A percentile compares a stretch with the other conserved stretches of the same genome.
Evolutionary conservation across 2,888 invertebrate species (phyloP).

Genomic region (Chydorus sphaericus): DNA sequence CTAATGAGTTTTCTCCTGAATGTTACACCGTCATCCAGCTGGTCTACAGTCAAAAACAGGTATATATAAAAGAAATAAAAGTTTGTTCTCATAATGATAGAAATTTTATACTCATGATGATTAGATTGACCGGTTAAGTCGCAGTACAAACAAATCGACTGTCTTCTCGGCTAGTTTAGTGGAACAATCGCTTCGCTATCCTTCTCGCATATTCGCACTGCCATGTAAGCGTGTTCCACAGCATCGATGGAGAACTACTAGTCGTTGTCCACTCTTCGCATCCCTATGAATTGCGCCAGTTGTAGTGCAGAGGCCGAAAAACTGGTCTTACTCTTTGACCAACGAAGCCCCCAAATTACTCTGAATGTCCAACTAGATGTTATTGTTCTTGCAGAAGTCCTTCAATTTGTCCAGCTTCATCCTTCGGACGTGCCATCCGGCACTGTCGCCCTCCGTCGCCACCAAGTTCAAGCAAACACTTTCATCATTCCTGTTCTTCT

Average conservation of each 20-base stretch:
- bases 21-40: conserved; percentile 4
- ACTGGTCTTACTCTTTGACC: neutral
- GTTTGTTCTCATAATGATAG: neutral
- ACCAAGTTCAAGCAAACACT: neutral
- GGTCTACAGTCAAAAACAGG: conserved; percentile 8
- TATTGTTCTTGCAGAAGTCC: conserved; percentile 3
- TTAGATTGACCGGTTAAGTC: neutral
- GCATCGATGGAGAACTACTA: conserved; percentile 3
- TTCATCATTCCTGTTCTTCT: conserved; percentile 5
- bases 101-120: neutral
- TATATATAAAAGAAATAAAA: neutral
- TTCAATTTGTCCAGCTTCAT: conserved; percentile 2
- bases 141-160: neutral
- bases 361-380: neutral
- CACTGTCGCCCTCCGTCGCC: neutral
- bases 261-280: conserved; percentile 3
- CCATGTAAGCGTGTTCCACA: neutral
- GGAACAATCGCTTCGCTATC: conserved; percentile 3
- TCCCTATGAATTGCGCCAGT: conserved; percentile 7
- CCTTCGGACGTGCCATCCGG: neutral
- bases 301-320: conserved; percentile 9
- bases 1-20: neutral
- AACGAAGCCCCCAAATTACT: conserved; percentile 3
- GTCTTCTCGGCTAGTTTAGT: neutral
- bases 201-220: conserved; percentile 4